phyloP scores from a whole-genome alignment of 2,113 vertebrate species.

The Chrysochloris asiatica region DNA sequence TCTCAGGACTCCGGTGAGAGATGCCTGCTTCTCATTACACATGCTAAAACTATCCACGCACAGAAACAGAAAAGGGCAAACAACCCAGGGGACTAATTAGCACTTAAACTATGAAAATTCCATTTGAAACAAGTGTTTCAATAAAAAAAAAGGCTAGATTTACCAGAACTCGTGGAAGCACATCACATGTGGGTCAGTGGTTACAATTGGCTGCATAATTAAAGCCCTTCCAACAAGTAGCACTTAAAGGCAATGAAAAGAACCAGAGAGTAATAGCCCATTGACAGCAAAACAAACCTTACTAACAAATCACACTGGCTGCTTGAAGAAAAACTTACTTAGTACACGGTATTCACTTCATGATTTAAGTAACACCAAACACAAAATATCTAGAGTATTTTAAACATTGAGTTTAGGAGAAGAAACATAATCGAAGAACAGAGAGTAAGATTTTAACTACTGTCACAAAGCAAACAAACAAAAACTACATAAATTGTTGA shows the following conservation, averaged over 20 bases:
- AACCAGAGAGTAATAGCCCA: neutral
- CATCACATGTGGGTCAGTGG: neutral
- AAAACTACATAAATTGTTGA: too few relatives aligned
- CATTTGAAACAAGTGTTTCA: conserved; percentile 50
- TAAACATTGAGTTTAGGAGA: neutral
- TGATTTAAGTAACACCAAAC: neutral
- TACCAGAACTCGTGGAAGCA: neutral
- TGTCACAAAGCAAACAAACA: too few relatives aligned
- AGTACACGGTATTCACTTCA: neutral
- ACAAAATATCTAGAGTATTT: neutral
- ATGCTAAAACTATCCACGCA: neutral
- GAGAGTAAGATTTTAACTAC: neutral
- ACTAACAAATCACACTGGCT: neutral
- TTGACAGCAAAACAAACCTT: neutral
- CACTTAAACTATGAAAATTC: conserved; percentile 34
- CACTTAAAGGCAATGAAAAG: neutral
- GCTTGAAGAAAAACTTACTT: neutral
- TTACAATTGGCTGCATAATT: neutral
- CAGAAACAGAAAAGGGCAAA: conserved; percentile 32
- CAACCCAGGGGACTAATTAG: conserved; percentile 44
- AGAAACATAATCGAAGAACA: neutral
- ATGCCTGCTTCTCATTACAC: conserved; percentile 37
- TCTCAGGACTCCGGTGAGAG: neutral
- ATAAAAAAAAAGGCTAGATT: conserved; percentile 62
- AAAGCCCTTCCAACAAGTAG: neutral